These are phyloP conservation scores for Cottoperca gobio DNA, from an alignment of 2,797 vertebrate genomes.

Conservation along the genomic window DNA sequence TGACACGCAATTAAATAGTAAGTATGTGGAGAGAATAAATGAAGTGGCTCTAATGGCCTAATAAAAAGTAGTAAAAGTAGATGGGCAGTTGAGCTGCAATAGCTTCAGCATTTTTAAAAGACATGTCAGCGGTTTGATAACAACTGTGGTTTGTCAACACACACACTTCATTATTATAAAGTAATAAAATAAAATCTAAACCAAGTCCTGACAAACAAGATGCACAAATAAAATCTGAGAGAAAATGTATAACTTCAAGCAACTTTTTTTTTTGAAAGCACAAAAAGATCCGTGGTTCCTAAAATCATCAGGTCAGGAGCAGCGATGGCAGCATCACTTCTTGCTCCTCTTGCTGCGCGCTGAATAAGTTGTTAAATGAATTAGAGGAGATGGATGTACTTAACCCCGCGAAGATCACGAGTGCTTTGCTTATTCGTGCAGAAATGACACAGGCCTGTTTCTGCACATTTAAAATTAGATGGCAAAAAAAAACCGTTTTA, in stretches of 20 bases:
- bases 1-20: slow-evolving; percentile 70
- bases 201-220: background rate
- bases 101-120: slow-evolving; percentile 45
- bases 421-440: slow-evolving; percentile 50
- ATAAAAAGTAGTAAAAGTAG: slow-evolving; percentile 70
- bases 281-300: background rate
- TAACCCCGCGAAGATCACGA: slow-evolving; percentile 61
- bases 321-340: slow-evolving; percentile 40
- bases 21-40: slow-evolving; percentile 65
- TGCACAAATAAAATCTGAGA: background rate
- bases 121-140: slow-evolving; percentile 51
- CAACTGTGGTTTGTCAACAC: slow-evolving; percentile 26
- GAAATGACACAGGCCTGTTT: slow-evolving; percentile 46
- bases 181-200: background rate
- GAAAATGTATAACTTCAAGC: background rate
- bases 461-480: slow-evolving; percentile 30
- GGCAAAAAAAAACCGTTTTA: slow-evolving; percentile 8
- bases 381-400: slow-evolving; percentile 63
- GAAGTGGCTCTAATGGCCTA: slow-evolving; percentile 67
- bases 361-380: slow-evolving; percentile 64
- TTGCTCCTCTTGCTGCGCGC: slow-evolving; percentile 24
- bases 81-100: slow-evolving; percentile 57
- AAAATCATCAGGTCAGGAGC: slow-evolving; percentile 16
- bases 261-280: background rate
- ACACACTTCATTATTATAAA: slow-evolving; percentile 3